Evolutionary conservation across 2,888 invertebrate species (phyloP).

Genomic region (Bhutanitis thaidina): DNA sequence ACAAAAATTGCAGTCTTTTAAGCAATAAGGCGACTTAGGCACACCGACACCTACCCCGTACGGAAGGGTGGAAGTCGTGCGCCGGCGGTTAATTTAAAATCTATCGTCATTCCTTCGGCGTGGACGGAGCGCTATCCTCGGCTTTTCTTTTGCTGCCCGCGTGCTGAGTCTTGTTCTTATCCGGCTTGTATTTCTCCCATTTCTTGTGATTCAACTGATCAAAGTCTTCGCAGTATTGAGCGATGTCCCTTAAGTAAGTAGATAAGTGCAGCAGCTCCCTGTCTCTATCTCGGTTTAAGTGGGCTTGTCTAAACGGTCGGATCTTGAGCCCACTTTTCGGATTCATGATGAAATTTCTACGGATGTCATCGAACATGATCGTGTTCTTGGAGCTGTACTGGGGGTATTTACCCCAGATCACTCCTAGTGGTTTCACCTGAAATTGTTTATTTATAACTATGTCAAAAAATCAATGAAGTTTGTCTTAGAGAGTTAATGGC

Average conservation of each 20-base stretch:
- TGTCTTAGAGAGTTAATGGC: too few species aligned
- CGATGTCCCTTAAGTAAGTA: conserved; percentile 90
- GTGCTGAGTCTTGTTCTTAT: conserved; percentile 48
- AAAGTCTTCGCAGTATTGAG: conserved; percentile 89
- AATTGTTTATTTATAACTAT: conserved; percentile 26
- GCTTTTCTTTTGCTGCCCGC: conserved; percentile 71
- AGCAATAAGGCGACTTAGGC: conserved; percentile 32
- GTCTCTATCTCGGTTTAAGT: conserved; percentile 91
- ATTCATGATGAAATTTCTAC: conserved; percentile 98
- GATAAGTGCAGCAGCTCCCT: conserved; percentile 89
- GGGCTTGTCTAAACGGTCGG: conserved; percentile 94
- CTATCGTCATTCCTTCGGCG: conserved; percentile 61
- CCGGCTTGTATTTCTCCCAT: conserved; percentile 91
- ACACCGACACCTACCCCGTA: neutral
- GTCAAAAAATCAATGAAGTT: neutral
- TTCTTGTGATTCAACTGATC: conserved; percentile 91
- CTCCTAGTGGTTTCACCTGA: conserved; percentile 95
- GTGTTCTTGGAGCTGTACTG: conserved; percentile 95
- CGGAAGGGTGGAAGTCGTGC: neutral
- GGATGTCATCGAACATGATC: conserved; percentile 98
- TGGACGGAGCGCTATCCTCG: conserved; percentile 57
- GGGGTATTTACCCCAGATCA: conserved; percentile 97
- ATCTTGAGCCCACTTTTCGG: conserved; percentile 96
- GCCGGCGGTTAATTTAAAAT: neutral
- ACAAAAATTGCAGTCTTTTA: conserved; percentile 35